Conservation (phyloP, 1,140 invertebrate species). For the Planococcus citri region DNA sequence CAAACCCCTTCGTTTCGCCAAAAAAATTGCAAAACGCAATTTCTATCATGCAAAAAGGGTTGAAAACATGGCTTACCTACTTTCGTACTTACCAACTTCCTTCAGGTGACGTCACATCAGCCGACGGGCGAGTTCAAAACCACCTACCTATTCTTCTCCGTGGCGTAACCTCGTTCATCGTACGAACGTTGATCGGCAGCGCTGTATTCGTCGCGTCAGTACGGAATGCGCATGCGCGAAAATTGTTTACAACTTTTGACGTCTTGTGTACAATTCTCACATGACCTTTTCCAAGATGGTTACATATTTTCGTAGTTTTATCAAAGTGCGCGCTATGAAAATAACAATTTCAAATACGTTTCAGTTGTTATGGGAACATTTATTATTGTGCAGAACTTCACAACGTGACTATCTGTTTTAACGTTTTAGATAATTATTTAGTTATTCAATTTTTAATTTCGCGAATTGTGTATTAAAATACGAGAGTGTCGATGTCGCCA, state of each 20-base stretch:
- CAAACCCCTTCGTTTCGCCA: too few relatives aligned
- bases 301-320: constrained; percentile 8
- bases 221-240: constrained; percentile 34
- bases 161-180: too few relatives aligned
- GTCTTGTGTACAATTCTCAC: constrained; percentile 28
- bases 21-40: too few relatives aligned
- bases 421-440: constrained; percentile 4
- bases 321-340: constrained; percentile 1
- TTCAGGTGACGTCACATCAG: too few relatives aligned
- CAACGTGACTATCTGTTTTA: not conserved
- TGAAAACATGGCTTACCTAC: too few relatives aligned
- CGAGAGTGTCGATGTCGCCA: too few relatives aligned
- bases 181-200: not conserved
- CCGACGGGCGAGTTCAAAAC: too few relatives aligned
- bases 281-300: constrained; percentile 6
- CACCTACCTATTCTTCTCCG: too few relatives aligned
- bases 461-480: not conserved
- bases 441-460: not conserved
- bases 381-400: not conserved
- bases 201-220: not conserved
- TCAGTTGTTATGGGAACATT: constrained; percentile 6
- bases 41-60: too few relatives aligned
- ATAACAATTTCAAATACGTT: constrained; percentile 8
- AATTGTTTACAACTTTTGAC: constrained; percentile 36
- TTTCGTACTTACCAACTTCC: too few relatives aligned